phyloP scores from a whole-genome alignment of 1,140 invertebrate species.

The Grapholita molesta region DNA sequence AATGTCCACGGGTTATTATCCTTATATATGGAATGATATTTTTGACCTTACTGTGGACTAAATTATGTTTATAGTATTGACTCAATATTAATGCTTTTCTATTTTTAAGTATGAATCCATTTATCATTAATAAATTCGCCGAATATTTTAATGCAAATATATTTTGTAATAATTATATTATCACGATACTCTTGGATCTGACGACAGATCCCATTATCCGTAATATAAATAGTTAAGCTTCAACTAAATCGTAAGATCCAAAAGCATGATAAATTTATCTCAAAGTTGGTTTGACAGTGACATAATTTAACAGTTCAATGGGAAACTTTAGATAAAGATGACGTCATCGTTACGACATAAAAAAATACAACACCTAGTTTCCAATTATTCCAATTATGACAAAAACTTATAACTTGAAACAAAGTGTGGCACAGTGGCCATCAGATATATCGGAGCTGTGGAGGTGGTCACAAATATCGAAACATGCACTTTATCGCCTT shows the following conservation, averaged over 20 bases:
- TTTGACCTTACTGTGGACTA: no score
- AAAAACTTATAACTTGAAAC: neutral
- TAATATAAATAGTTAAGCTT: neutral
- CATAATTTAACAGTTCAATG: neutral
- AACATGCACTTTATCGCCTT: no score
- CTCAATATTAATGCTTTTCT: no score
- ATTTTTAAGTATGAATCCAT: no score
- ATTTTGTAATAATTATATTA: neutral
- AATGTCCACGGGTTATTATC: no score
- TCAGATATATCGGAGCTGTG: no score
- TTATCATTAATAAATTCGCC: conserved; percentile 26
- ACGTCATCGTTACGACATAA: neutral
- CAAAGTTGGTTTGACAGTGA: conserved; percentile 12
- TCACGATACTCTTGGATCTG: conserved; percentile 5
- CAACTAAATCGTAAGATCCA: conserved; percentile 7
- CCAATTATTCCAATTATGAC: no score
- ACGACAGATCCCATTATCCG: neutral
- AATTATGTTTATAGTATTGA: no score
- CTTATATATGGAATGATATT: no score
- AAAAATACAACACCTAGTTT: no score
- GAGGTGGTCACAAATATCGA: no score
- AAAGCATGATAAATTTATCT: conserved; percentile 1
- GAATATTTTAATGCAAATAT: conserved; percentile 17
- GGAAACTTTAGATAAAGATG: neutral
- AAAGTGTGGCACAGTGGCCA: no score